Percentiles rank a stretch among this genome's conserved stretches.
These are phyloP conservation scores for Coregonus sp. DNA, from an alignment of 2,797 vertebrate species.

Conservation along the genomic window DNA sequence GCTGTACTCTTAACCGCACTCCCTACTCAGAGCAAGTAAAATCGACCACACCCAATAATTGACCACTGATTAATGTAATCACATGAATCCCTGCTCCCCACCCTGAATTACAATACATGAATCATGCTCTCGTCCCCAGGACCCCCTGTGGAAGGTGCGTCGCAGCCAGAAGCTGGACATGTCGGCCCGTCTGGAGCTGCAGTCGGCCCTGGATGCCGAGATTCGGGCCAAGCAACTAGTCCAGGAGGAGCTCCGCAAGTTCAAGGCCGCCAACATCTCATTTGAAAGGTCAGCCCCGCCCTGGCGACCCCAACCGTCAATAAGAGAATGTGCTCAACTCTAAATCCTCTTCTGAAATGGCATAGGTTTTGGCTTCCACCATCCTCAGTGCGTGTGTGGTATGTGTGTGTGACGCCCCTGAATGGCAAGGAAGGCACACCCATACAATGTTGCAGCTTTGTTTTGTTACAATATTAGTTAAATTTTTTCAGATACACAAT, in stretches of 20 bases:
- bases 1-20: neutral
- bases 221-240: slow-evolving; percentile 94
- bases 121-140: slow-evolving; percentile 66
- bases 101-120: neutral
- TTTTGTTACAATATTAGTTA: too few species aligned
- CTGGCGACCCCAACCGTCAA: too few species aligned
- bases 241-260: slow-evolving; percentile 89
- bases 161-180: slow-evolving; percentile 98
- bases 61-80: too few species aligned
- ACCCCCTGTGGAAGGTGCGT: slow-evolving; percentile 95
- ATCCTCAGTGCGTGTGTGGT: too few species aligned
- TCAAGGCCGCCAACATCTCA: slow-evolving; percentile 86
- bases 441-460: too few species aligned
- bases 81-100: too few species aligned
- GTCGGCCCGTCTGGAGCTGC: slow-evolving; percentile 92
- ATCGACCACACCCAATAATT: neutral
- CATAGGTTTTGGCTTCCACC: too few species aligned
- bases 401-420: too few species aligned
- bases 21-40: neutral
- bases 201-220: slow-evolving; percentile 94
- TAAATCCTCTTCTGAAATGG: too few species aligned
- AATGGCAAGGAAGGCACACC: too few species aligned
- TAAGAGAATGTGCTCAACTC: too few species aligned
- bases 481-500: too few species aligned
- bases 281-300: slow-evolving; percentile 85